phyloP scores from a whole-genome alignment of 2,113 vertebrate genomes.

The Mugil cephalus region DNA sequence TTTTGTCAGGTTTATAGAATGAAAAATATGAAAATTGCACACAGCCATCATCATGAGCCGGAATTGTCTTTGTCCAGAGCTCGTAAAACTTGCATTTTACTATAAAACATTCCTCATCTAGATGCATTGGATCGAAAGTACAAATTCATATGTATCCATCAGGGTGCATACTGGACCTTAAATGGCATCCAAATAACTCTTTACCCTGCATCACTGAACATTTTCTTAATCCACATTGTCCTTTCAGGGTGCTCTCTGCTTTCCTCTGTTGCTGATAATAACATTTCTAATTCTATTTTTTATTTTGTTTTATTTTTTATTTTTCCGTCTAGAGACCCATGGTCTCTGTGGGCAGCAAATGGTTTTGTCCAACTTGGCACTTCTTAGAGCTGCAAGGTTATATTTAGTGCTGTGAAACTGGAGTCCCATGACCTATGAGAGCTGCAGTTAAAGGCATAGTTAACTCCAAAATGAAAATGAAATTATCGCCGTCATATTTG shows the following conservation, averaged over 20 bases:
- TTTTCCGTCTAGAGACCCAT: conserved; percentile 19
- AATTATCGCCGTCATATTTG: neutral
- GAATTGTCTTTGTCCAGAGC: neutral
- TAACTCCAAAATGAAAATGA: conserved; percentile 23
- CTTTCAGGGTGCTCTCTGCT: conserved; percentile 8
- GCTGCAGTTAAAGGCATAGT: conserved; percentile 44
- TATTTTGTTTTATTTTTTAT: conserved; percentile 16
- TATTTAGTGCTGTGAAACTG: conserved; percentile 78
- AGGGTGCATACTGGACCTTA: conserved; percentile 1
- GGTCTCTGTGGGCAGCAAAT: conserved; percentile 26
- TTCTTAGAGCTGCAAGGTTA: conserved; percentile 65
- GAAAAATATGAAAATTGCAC: too few relatives aligned
- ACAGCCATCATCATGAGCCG: neutral
- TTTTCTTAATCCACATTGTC: neutral
- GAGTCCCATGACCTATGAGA: conserved; percentile 72
- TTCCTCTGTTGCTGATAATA: conserved; percentile 26
- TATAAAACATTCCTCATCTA: neutral
- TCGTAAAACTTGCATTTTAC: neutral
- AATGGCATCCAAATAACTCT: neutral
- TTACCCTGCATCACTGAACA: conserved; percentile 1
- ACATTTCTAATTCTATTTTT: conserved; percentile 21
- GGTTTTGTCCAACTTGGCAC: conserved; percentile 49
- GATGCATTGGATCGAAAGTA: neutral
- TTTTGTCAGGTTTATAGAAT: neutral
- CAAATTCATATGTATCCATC: neutral